Conservation (phyloP, 1,140 invertebrate species). For the Musca vetustissima region DNA sequence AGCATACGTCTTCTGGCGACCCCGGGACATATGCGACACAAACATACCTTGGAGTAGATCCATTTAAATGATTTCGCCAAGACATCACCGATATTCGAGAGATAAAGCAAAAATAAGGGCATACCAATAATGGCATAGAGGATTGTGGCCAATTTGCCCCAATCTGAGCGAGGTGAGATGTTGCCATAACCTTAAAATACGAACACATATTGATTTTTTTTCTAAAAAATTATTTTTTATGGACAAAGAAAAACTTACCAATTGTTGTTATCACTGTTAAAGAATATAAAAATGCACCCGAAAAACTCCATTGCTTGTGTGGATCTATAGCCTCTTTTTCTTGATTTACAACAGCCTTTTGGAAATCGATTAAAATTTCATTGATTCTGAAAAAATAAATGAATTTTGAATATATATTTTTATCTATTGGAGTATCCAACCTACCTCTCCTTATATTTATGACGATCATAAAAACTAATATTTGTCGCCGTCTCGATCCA, state of each 20-base stretch:
- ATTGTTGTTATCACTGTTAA: conserved; percentile 95
- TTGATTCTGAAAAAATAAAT: conserved; percentile 54
- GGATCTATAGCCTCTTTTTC: conserved; percentile 68
- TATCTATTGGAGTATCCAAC: conserved; percentile 43
- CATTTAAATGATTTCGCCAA: conserved; percentile 96
- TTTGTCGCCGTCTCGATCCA: conserved; percentile 47
- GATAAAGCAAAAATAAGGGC: conserved; percentile 89
- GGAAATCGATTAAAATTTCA: conserved; percentile 61
- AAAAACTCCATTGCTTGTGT: conserved; percentile 76
- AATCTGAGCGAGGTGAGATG: conserved; percentile 83
- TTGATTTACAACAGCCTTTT: conserved; percentile 62
- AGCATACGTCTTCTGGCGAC: conserved; percentile 61
- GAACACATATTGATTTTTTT: background rate
- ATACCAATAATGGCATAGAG: conserved; percentile 95
- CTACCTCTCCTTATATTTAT: conserved; percentile 39
- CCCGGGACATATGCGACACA: conserved; percentile 74
- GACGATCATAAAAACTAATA: conserved; percentile 45
- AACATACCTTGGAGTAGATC: conserved; percentile 85
- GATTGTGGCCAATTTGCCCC: conserved; percentile 93
- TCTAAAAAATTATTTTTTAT: background rate
- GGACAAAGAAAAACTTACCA: conserved; percentile 62
- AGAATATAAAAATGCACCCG: conserved; percentile 88
- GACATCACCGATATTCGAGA: conserved; percentile 95
- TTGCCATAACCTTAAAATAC: conserved; percentile 84
- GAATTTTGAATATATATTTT: conserved; percentile 38